Conservation (phyloP, 2,113 vertebrate genomes). For the Elachura formosa region DNA sequence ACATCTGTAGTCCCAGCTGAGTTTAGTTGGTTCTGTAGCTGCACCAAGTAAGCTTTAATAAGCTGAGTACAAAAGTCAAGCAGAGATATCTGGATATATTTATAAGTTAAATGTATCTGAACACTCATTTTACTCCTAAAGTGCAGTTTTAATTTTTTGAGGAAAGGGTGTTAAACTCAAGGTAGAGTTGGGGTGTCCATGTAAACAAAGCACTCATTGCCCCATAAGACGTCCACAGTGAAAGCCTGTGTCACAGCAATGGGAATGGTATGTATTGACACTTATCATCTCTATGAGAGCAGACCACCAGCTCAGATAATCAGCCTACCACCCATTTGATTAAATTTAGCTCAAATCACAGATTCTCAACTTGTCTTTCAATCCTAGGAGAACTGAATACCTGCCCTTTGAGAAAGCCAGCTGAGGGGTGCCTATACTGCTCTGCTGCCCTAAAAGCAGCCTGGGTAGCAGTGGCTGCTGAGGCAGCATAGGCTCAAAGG, state of each 20-base stretch:
- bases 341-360: neutral
- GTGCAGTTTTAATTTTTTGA: neutral
- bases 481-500: neutral
- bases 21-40: neutral
- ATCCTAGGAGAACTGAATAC: neutral
- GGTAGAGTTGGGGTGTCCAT: neutral
- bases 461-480: fast-evolving
- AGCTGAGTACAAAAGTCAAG: neutral
- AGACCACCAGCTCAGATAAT: neutral
- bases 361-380: neutral
- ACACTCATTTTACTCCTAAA: neutral
- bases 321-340: neutral
- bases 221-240: fast-evolving
- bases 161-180: neutral
- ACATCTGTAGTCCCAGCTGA: neutral
- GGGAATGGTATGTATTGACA: neutral
- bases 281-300: fast-evolving
- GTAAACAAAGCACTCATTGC: neutral
- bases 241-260: neutral
- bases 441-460: neutral
- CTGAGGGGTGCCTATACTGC: neutral
- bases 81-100: neutral
- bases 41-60: neutral
- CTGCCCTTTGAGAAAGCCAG: neutral
- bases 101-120: neutral